Base-by-base conservation (phyloP, 2,797 vertebrate genomes). In the Melanotaenia boesemani region DNA sequence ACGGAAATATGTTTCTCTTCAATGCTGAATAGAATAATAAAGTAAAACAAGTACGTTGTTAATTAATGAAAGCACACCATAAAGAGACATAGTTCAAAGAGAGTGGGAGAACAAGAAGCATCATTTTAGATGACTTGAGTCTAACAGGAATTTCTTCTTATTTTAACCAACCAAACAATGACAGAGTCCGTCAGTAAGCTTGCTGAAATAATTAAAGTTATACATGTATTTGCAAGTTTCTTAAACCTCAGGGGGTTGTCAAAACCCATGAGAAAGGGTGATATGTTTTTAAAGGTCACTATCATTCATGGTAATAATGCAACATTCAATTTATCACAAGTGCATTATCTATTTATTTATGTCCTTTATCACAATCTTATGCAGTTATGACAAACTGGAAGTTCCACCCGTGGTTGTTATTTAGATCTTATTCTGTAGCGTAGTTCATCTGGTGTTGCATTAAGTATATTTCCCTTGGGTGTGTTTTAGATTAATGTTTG, bases 171-270 rank as follows among this genome's bases (percentile, higher is more conserved):
- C 46, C 41, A 71, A 39, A 56, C 24, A 44, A 54, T 36, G 48
- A n/a, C 39, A 24, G n/a, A 58, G 48, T 13, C 9, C 16, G 52
- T 32, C 54, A 57, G 52, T 65, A 64, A 63, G 46, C 22, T 26
- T n/a, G 34, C 60, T 37, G 9, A 69, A 61, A 36, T 65, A 74
- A 77, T 78, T 75, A 56, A 20, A 69, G 44, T 24, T 36, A 24
- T 22, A 70, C 72, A 65, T 81, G 76, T 74, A 72, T 70, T 67
- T 80, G 60, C 72, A 63, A 58, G 82, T 82, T 62, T 65, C 8
- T 10, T 52, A 56, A 63, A 62, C 60, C 34, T 11, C 2, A 64
- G 37, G n/a, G 36, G 63, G 70, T 60, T 30, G 41, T 71, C 48
- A 54, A 63, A 72, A 46, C 56, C 5, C 26, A 63, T 10, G 9